Conservation (phyloP, 2,888 invertebrate genomes). For the Drosophila algonquin region DNA sequence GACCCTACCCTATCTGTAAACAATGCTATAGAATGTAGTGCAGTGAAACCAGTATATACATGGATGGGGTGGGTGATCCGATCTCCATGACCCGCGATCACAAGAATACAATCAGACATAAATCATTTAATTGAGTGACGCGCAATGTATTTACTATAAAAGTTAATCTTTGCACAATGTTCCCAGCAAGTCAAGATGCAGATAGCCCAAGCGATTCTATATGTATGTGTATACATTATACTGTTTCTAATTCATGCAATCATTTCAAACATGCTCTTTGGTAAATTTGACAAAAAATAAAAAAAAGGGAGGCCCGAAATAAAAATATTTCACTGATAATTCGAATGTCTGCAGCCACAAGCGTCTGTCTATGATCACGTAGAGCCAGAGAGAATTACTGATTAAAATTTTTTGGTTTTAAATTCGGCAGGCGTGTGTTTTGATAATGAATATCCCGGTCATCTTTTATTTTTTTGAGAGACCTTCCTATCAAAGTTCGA, state of each 20-base stretch:
- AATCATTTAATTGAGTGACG: constrained; percentile 50
- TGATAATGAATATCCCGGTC: constrained; percentile 35
- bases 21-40: constrained; percentile 31
- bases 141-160: constrained; percentile 42
- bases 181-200: constrained; percentile 20
- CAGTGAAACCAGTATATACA: constrained; percentile 19
- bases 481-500: constrained; percentile 27
- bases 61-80: constrained; percentile 45
- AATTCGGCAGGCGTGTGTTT: constrained; percentile 33
- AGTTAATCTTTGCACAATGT: constrained; percentile 22
- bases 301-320: constrained; percentile 38
- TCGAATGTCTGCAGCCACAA: constrained; percentile 51
- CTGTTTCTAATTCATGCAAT: constrained; percentile 18
- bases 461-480: constrained; percentile 16
- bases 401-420: constrained; percentile 37
- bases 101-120: constrained; percentile 37
- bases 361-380: constrained; percentile 53
- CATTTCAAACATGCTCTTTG: constrained; percentile 31
- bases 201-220: constrained; percentile 15
- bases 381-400: constrained; percentile 32
- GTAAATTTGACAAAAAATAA: constrained; percentile 23
- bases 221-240: too few relatives aligned
- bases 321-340: constrained; percentile 27
- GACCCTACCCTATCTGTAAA: background rate
- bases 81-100: constrained; percentile 35